Evolutionary conservation across 2,797 vertebrate species (phyloP).

Genomic region (Etheostoma nigrum): DNA sequence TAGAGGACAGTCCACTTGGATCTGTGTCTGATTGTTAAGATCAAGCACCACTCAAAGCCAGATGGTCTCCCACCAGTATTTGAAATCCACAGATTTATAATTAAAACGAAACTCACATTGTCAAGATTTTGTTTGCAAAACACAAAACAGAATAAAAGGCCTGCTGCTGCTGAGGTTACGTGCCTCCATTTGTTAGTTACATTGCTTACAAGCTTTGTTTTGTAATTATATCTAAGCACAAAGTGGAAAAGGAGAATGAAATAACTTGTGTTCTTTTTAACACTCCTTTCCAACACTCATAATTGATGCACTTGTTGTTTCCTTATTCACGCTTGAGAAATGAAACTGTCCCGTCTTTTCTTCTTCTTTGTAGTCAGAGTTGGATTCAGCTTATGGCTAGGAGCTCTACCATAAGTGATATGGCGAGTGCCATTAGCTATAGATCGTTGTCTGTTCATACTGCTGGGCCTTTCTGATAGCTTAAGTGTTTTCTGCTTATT

Average conservation of each 20-base stretch:
- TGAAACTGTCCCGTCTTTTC: conserved; percentile 58
- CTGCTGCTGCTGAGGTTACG: conserved; percentile 35
- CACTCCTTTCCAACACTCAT: conserved; percentile 44
- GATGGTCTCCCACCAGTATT: conserved; percentile 55
- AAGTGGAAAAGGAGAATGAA: conserved; percentile 54
- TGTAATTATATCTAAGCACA: conserved; percentile 33
- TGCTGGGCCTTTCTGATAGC: conserved; percentile 69
- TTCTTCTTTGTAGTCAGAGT: conserved; percentile 40
- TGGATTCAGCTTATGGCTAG: conserved; percentile 46
- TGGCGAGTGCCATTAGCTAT: conserved; percentile 65
- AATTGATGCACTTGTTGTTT: conserved; percentile 57
- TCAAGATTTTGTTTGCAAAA: conserved; percentile 21
- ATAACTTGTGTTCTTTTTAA: conserved; percentile 40
- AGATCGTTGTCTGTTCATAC: conserved; percentile 71
- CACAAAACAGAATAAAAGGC: conserved; percentile 30
- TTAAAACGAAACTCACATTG: conserved; percentile 49
- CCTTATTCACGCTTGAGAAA: conserved; percentile 56
- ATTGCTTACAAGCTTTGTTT: conserved; percentile 42
- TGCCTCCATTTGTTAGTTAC: conserved; percentile 46
- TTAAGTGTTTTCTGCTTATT: conserved; percentile 74
- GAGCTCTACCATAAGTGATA: conserved; percentile 70
- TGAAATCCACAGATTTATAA: conserved; percentile 51
- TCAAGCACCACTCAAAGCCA: conserved; percentile 53
- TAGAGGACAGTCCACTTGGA: conserved; percentile 42
- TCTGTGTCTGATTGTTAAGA: conserved; percentile 57